Conservation (phyloP, 2,888 invertebrate genomes). For the Acrocyrtus sp. region DNA sequence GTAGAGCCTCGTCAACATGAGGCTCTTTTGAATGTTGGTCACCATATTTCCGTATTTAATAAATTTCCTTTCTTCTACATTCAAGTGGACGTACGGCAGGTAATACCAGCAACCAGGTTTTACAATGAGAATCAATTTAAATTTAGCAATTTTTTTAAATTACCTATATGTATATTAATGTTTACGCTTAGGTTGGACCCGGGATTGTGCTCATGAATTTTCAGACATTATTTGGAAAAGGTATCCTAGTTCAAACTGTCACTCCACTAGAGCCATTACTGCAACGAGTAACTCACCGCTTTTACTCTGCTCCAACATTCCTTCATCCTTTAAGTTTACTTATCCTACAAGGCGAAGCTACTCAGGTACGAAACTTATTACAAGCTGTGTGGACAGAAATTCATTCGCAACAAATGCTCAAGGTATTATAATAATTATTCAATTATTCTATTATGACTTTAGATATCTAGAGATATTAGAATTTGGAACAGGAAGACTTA, state of each 20-base stretch:
- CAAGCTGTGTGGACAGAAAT: not conserved
- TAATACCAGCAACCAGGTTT: not conserved
- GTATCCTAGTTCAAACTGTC: constrained; percentile 78
- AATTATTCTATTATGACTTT: constrained; percentile 43
- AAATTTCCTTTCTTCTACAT: constrained; percentile 42
- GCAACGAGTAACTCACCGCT: constrained; percentile 81
- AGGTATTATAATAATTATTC: not conserved
- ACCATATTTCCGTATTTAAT: constrained; percentile 44
- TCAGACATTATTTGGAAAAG: constrained; percentile 65
- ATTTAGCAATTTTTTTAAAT: not conserved
- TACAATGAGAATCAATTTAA: not conserved
- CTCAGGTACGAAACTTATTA: constrained; percentile 73
- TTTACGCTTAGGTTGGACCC: constrained; percentile 66
- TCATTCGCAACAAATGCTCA: not conserved
- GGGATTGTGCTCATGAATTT: constrained; percentile 69
- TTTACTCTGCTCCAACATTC: constrained; percentile 74
- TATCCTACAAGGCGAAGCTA: constrained; percentile 75
- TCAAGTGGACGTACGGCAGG: constrained; percentile 52
- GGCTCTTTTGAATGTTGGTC: constrained; percentile 45
- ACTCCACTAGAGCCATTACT: constrained; percentile 81
- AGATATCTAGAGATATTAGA: constrained; percentile 85
- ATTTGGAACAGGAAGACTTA: constrained; percentile 90
- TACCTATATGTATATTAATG: not conserved
- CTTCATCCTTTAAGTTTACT: constrained; percentile 75
- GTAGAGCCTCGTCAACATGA: constrained; percentile 37